phyloP scores from a whole-genome alignment of 92 coral and sea anemone species.

The Bergia sp. region DNA sequence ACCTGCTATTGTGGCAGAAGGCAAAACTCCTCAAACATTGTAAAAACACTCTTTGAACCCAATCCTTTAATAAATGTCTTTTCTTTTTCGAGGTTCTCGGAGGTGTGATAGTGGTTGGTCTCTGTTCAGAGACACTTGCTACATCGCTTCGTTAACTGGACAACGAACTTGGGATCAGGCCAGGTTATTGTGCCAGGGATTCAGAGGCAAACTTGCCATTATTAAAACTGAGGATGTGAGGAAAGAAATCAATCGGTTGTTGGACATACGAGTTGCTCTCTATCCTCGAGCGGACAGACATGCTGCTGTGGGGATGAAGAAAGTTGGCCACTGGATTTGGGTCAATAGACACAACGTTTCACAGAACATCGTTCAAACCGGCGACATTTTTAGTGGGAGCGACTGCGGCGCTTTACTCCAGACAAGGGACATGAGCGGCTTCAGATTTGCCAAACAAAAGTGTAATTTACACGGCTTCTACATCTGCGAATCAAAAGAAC shows the following conservation, averaged over 20 bases:
- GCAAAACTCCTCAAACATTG: too few relatives aligned
- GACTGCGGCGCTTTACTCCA: conserved; percentile 39
- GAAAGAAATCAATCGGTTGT: conserved; percentile 23
- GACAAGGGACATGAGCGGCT: background rate
- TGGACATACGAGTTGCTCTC: conserved; percentile 29
- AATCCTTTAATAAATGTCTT: background rate
- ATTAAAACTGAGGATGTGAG: conserved; percentile 50
- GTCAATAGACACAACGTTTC: conserved; percentile 31
- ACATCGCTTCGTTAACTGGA: conserved; percentile 8
- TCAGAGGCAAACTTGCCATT: conserved; percentile 55
- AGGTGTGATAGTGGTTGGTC: conserved; percentile 8
- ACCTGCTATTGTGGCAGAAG: too few relatives aligned
- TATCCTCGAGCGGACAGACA: background rate
- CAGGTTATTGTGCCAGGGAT: background rate
- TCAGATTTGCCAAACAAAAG: background rate
- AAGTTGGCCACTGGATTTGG: conserved; percentile 55
- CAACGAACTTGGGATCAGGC: conserved; percentile 36
- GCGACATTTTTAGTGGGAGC: background rate
- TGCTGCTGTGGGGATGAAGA: conserved; percentile 48
- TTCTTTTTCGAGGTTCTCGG: background rate
- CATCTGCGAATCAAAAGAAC: conserved; percentile 27
- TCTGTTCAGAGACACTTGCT: conserved; percentile 19
- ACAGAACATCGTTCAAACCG: background rate
- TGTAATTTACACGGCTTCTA: background rate
- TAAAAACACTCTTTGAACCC: too few relatives aligned